These are phyloP conservation scores for Epirrhoe tristata DNA, from an alignment of 2,888 invertebrate genomes.

Conservation along the genomic window DNA sequence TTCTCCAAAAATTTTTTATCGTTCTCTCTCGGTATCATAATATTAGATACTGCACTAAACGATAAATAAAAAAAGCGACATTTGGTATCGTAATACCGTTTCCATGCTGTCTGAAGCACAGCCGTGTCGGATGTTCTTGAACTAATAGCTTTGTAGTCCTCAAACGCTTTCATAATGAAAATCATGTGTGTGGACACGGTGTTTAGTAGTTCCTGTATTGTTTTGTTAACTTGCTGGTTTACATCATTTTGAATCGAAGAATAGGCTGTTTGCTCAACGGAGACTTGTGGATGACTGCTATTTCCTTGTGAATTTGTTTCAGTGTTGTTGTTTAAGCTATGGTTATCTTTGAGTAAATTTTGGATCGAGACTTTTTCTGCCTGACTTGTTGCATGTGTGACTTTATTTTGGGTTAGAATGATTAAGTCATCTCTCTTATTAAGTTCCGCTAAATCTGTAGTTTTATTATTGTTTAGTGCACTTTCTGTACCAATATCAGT, in stretches of 20 bases:
- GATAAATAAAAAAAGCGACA: conserved; percentile 53
- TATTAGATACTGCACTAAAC: conserved; percentile 46
- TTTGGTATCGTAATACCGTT: conserved; percentile 44
- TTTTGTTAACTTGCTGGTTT: conserved; percentile 18
- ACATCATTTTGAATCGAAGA: conserved; percentile 9
- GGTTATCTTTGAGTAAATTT: background rate
- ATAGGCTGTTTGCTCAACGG: background rate
- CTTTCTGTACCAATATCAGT: background rate
- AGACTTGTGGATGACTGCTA: background rate
- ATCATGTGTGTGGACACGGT: conserved; percentile 49
- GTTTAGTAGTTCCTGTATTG: conserved; percentile 31
- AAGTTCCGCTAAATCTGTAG: background rate
- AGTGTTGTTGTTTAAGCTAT: conserved; percentile 1
- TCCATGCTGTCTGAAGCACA: conserved; percentile 26
- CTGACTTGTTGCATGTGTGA: background rate
- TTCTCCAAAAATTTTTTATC: conserved; percentile 47
- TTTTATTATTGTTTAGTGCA: background rate
- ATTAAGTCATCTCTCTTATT: background rate
- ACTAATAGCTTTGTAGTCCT: conserved; percentile 27
- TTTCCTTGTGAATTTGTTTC: background rate
- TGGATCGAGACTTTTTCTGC: background rate
- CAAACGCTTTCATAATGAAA: conserved; percentile 45
- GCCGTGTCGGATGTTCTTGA: conserved; percentile 12
- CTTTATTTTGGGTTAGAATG: background rate
- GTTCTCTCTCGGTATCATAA: conserved; percentile 56